Conservation (phyloP, 2,113 vertebrate genomes). For the Pomatorhinus ruficollis region DNA sequence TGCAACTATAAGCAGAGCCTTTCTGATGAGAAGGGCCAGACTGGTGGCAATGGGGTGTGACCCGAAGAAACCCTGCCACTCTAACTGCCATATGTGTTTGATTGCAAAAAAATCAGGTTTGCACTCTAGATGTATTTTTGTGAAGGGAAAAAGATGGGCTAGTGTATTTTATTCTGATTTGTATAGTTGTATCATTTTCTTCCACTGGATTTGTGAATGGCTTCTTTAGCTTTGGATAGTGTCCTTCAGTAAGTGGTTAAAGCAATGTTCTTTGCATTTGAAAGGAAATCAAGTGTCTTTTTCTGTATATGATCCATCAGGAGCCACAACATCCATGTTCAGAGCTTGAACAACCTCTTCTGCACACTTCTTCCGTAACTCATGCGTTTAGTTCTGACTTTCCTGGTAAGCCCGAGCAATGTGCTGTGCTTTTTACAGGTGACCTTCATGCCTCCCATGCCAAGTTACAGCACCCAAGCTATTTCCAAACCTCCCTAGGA, state of each 20-base stretch:
- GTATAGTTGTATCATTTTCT: conserved; percentile 20
- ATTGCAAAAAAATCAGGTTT: conserved; percentile 8
- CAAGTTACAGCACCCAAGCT: background rate
- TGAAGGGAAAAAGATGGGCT: background rate
- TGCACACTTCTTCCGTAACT: background rate
- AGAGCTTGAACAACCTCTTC: background rate
- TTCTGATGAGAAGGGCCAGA: background rate
- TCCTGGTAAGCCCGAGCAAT: background rate
- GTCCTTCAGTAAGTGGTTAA: conserved; percentile 5
- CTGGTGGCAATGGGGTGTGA: background rate
- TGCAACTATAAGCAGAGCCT: background rate
- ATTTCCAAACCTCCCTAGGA: background rate
- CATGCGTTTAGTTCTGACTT: conserved; percentile 21
- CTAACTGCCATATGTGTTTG: background rate
- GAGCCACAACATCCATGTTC: background rate
- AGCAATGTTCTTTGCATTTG: conserved; percentile 2
- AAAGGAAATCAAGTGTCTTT: background rate
- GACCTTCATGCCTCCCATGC: background rate
- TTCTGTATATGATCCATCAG: background rate
- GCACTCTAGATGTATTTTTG: background rate
- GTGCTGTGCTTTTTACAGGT: background rate
- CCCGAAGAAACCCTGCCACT: background rate
- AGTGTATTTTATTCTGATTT: conserved; percentile 30
- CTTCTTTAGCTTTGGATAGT: background rate
- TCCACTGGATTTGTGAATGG: background rate